Evolutionary conservation across 1,140 invertebrate species (phyloP), one percentile per base, ranked within the genome.

Genomic region (Bombyx mori): DNA sequence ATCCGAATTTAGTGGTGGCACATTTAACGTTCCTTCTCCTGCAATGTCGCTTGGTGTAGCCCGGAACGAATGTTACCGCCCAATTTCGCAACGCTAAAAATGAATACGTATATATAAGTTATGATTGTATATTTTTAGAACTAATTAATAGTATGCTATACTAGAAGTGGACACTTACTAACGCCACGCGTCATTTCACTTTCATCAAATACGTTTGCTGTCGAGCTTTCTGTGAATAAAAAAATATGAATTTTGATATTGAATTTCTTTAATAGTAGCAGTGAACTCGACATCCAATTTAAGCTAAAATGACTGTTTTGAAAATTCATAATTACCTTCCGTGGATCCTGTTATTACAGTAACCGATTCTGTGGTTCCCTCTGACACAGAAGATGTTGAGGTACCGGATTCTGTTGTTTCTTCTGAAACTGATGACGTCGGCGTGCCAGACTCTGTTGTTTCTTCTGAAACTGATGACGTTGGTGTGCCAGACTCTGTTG

Each of bases 1-100:
- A 99, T 9, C 97, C 97, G 75, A 94, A 98, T 63, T 91, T 81
- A 9, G 92, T 90, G 26, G 89, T 91, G 12, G 90, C 88, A 70
- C 97, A 98, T 51, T 88, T 88, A n/a, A 18, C 12, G 35, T 59
- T 59, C 46, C 54, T 58, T 1, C 46, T 52, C 26, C 47, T 63
- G 52, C 58, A 61, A 9, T 44, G 18, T n/a, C 8, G 18, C 35
- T 35, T 54, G 8, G 6, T 10, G 26, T 9, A 8, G 4, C 1
- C 5, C 2, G 8, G 48, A 22, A 6, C 8, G 48, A 51, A 35
- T 50, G 48, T 51, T 6, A 35, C 42, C 42, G 45, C 89, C 83
- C 58, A 89, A 90, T 63, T 12, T 3, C 52, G 35, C 43, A 54
- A 6, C 42, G 22, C 50, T 51, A 35, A 35, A 35, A 35, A 35